Evolutionary conservation across 2,113 vertebrate species (phyloP), one percentile per base, ranked within the genome.

Genomic region (Centropus unirufus): DNA sequence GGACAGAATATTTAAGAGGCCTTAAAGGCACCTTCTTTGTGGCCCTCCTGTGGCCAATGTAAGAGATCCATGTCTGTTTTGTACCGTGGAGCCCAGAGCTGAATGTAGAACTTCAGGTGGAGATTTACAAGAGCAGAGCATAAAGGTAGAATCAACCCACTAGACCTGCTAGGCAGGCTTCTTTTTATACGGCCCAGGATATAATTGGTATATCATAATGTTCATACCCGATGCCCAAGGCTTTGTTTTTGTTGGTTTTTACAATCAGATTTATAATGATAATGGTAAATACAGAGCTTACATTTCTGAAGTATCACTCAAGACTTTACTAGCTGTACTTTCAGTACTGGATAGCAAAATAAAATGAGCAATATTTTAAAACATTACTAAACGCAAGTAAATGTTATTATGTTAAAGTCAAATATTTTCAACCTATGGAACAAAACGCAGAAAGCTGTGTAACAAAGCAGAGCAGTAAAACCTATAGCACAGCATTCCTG

Each of bases 141-240:
- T 51, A 46, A 40, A 40, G 6, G 15, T 5, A 76, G 12, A 84
- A 76, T 52, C 16, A 5, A 8, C 24, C 21, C 10, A 26, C 30
- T 77, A 0, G 0, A 39, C 21, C 9, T 46, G 11, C 44, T 52
- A 3, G 0, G 16, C 69, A 19, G 0, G 0, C 27, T n/a, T 24
- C 32, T 20, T 39, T 46, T 52, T 21, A 54, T 6, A 5, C 18
- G 82, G 51, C 51, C 32, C 44, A 32, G 34, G 39, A 16, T 22
- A 40, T 0, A 5, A 10, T 0, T n/a, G 14, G 46, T n/a, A 42
- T 30, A 22, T 62, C 46, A 27, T 5, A n/a, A 8, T 21, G 44
- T 36, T n/a, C 58, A 54, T 40, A 30, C 11, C 34, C 23, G 16
- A 51, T 36, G 16, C 24, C 3, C 7, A 87, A 47, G 32, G 12